Conservation (phyloP, 2,888 invertebrate species). For the Linnaemya vulpina region DNA sequence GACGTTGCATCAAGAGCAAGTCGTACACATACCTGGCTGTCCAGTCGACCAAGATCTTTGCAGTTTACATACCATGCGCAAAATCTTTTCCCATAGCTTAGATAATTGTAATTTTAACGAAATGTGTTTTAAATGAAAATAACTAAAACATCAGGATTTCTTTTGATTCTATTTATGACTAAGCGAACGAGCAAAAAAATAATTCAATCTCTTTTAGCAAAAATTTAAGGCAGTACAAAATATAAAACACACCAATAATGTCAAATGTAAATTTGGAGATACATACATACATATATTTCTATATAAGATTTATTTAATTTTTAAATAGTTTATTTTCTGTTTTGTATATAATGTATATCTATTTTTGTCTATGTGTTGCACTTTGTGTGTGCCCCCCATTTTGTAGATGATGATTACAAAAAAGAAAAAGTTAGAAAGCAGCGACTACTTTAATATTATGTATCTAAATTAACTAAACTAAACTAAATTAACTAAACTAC, state of each 20-base stretch:
- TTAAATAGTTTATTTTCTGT: constrained; percentile 30
- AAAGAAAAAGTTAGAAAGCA: constrained; percentile 2
- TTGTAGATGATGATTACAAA: not conserved
- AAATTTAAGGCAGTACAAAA: constrained; percentile 30
- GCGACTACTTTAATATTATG: constrained; percentile 50
- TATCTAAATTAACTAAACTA: constrained; percentile 40
- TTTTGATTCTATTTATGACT: not conserved
- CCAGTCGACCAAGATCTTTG: constrained; percentile 86
- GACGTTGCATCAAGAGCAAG: constrained; percentile 89
- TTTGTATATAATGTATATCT: constrained; percentile 62
- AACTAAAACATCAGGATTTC: not conserved
- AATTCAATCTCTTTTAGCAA: constrained; percentile 42
- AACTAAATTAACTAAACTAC: not conserved
- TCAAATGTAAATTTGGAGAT: constrained; percentile 66
- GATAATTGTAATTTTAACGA: constrained; percentile 87
- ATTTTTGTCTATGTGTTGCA: constrained; percentile 41
- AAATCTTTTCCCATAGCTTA: constrained; percentile 85
- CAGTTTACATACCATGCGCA: constrained; percentile 85
- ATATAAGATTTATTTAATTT: constrained; percentile 53
- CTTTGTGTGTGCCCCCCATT: constrained; percentile 21
- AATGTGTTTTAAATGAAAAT: constrained; percentile 84
- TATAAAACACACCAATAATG: constrained; percentile 48
- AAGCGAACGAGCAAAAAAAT: not conserved
- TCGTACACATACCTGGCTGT: constrained; percentile 88
- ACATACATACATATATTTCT: not conserved